Evolutionary conservation across 2,888 invertebrate species (phyloP), one percentile per base, ranked within the genome.

Genomic region (Drosophila formosana): DNA sequence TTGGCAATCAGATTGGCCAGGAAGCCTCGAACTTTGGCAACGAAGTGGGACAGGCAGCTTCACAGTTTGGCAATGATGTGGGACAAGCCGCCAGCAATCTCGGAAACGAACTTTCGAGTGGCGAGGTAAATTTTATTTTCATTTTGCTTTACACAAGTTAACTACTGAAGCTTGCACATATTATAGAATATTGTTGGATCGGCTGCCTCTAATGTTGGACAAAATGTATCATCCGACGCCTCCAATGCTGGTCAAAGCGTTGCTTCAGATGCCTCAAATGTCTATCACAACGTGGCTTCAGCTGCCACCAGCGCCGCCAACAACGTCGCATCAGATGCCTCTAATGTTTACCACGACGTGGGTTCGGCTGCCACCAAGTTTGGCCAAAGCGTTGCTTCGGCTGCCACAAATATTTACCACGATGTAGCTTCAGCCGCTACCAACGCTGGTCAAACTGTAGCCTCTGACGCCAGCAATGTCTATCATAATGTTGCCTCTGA

Each of bases 41-140:
- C 13, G 66, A 64, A 9, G 26, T 86, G 8, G 74, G 71, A 7
- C 49, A 86, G 25, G 87, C 74, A 6, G 84, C 78, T 7, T 46
- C 67, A 4, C 51, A 63, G 4, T 71, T 81, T n/a, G 80, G 81
- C 5, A 39, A 83, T 0, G 51, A 74, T n/a, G 55, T 73, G 9
- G 78, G 64, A 3, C 57, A 79, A 5, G 8, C 60, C 2, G 65
- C 77, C 3, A 46, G 47, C 32, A 34, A 58, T 18, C 13, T 37
- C 1, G 51, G 23, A 9, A 43, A 51, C 28, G 23, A 13, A 3
- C n/a, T 73, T 23, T 51, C 64, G 13, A 65, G 51, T 5, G 43
- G 28, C 7, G 37, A 13, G 3, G 46, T 56, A 39, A 13, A 11
- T 9, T 47, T 18, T 3, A 18, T 1, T 37, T 8, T 3, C 25